Conservation (phyloP, 2,888 invertebrate species). For the Torymus tubicola region DNA sequence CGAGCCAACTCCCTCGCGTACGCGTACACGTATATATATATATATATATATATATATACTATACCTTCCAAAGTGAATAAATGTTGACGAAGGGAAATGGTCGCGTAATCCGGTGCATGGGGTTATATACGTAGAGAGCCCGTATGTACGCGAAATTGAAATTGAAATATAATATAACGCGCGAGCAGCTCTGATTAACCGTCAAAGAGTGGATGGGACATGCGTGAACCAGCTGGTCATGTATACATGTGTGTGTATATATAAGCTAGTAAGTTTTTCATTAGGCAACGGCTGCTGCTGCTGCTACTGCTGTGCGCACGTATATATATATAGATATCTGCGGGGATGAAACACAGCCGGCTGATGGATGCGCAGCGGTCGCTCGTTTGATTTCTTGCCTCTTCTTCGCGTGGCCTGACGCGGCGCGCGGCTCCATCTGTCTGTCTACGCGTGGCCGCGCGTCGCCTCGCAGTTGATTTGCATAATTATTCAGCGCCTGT, state of each 20-base stretch:
- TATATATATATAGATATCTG: no score
- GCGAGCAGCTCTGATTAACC: conserved; percentile 27
- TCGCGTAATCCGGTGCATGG: background rate
- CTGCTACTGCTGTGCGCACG: no score
- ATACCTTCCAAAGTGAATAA: conserved; percentile 41
- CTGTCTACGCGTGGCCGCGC: background rate
- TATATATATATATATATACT: no score
- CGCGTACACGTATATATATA: background rate
- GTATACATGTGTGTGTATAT: no score
- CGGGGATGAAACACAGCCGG: background rate
- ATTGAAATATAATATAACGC: conserved; percentile 30
- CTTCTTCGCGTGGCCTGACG: background rate
- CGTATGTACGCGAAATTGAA: conserved; percentile 13
- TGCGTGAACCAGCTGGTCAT: no score
- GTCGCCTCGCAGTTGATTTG: conserved; percentile 41
- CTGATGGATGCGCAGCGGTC: background rate
- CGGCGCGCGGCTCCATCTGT: background rate
- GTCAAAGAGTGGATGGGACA: background rate
- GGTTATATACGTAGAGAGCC: no score
- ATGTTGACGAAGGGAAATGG: conserved; percentile 47
- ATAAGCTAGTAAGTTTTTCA: no score
- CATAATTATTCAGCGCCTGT: conserved; percentile 42
- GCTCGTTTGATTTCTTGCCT: conserved; percentile 36
- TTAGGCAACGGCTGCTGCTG: no score
- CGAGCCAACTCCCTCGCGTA: background rate